A percentile compares a stretch with the other conserved stretches of the same genome.
Evolutionary conservation across 2,797 vertebrate species (phyloP).

Genomic region (Bufotes viridis): DNA sequence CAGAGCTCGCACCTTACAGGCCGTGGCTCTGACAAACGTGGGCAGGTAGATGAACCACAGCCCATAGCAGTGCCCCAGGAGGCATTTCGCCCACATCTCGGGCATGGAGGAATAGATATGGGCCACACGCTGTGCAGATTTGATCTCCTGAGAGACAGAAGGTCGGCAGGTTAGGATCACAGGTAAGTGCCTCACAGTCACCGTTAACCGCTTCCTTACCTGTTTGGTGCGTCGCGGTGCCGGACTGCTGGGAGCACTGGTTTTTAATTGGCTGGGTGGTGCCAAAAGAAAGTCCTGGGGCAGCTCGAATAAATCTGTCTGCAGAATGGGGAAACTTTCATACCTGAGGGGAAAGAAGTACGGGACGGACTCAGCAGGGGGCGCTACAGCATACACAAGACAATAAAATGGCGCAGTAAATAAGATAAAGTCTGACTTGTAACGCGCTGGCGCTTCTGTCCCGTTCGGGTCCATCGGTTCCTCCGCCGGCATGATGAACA

Average conservation of each 20-base stretch:
- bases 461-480: slow-evolving; percentile 82
- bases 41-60: slow-evolving; percentile 96
- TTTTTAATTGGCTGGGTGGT: slow-evolving; percentile 76
- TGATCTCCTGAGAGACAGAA: slow-evolving; percentile 83
- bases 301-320: slow-evolving; percentile 83
- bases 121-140: slow-evolving; percentile 87
- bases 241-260: slow-evolving; percentile 89
- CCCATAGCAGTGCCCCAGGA: slow-evolving; percentile 92
- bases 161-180: background rate
- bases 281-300: slow-evolving; percentile 81
- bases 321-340: slow-evolving; percentile 85
- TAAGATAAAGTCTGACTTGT: slow-evolving; percentile 76
- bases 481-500: slow-evolving; percentile 93
- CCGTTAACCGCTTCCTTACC: slow-evolving; percentile 69
- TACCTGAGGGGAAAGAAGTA: slow-evolving; percentile 74
- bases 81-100: slow-evolving; percentile 92
- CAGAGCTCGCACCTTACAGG: slow-evolving; percentile 83
- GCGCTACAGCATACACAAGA: background rate
- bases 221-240: slow-evolving; percentile 92
- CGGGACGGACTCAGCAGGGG: background rate
- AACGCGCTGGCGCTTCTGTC: slow-evolving; percentile 77
- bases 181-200: too few species aligned
- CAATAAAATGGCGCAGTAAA: background rate
- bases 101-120: slow-evolving; percentile 87
- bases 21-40: slow-evolving; percentile 83